Conservation (phyloP, 2,113 vertebrate genomes). For the Anhinga anhinga region DNA sequence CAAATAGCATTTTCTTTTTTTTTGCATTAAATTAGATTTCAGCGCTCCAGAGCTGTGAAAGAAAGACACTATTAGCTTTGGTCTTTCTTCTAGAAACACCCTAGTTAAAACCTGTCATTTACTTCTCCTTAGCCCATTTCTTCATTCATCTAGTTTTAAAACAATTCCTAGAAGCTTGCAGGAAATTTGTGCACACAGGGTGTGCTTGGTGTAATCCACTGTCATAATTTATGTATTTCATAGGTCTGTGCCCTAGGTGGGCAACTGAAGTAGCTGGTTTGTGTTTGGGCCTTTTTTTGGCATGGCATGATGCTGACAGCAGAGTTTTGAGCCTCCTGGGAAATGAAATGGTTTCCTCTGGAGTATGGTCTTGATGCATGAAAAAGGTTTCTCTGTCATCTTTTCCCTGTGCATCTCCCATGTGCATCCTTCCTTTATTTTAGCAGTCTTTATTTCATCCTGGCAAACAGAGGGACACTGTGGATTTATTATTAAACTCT, state of each 20-base stretch:
- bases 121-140: background rate
- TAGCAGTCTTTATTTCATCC: background rate
- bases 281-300: background rate
- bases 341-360: background rate
- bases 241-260: background rate
- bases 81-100: background rate
- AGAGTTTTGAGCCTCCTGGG: background rate
- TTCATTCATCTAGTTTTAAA: background rate
- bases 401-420: fast-evolving
- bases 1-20: background rate
- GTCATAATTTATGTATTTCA: background rate
- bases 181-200: background rate
- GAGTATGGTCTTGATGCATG: background rate
- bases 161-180: background rate
- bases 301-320: background rate
- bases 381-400: background rate
- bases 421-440: background rate
- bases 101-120: background rate
- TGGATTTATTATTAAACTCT: slow-evolving; percentile 23
- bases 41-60: background rate
- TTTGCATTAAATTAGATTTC: background rate
- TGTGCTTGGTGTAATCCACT: background rate
- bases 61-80: background rate
- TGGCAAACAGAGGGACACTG: background rate
- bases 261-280: background rate